Evolutionary conservation across 2,113 vertebrate genomes (phyloP).

Genomic region (Chionodraco myersi): DNA sequence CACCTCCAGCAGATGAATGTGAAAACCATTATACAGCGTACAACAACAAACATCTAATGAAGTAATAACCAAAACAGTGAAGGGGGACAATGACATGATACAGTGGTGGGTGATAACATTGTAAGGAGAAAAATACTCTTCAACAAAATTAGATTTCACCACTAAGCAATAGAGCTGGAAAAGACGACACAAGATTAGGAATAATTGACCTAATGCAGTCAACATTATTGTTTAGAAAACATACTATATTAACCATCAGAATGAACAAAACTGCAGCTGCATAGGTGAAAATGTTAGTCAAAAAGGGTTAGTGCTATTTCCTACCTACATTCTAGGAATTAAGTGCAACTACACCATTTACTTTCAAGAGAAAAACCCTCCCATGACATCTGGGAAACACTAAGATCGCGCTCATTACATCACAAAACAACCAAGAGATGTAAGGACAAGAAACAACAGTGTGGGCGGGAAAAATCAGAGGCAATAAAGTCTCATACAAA

Average conservation of each 20-base stretch:
- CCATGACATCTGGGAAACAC: conserved; percentile 4
- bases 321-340: not conserved
- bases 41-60: not conserved
- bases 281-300: not conserved
- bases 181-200: too few relatives aligned
- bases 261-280: not conserved
- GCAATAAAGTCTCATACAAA: conserved; percentile 36
- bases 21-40: not conserved
- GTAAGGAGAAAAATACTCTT: not conserved
- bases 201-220: too few relatives aligned
- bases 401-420: not conserved
- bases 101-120: not conserved
- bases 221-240: too few relatives aligned
- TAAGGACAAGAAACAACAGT: conserved; percentile 18
- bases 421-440: conserved; percentile 12
- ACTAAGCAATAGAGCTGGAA: too few relatives aligned
- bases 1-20: not conserved
- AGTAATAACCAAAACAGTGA: not conserved
- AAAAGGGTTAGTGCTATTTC: not conserved
- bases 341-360: not conserved
- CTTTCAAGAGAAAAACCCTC: not conserved
- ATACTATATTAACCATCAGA: not conserved
- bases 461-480: not conserved
- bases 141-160: not conserved
- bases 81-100: not conserved